Base-by-base conservation (phyloP, 2,113 vertebrate genomes). In the Poicephalus gulielmi region DNA sequence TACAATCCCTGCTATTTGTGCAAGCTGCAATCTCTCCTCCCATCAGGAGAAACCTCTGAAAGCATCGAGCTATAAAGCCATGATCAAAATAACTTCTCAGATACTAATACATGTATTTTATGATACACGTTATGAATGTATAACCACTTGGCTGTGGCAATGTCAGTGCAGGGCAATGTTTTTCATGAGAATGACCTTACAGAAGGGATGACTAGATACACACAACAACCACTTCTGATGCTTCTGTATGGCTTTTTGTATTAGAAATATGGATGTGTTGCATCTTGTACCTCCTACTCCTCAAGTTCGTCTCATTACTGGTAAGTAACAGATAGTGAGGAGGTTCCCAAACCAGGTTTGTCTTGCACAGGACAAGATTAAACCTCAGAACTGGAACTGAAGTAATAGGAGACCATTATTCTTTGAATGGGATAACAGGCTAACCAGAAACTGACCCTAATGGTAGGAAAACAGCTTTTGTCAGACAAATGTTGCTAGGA, bases 131-230 rank as follows among this genome's bases (percentile, higher is more conserved):
- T 22, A 70, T 18, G 64, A 3, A 39, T 4, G 1, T 22, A 22
- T 31, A 11, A 3, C 35, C 15, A 2, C 37, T 49, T 6, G 2
- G 22, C 43, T 11, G 19, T 3, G 20, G 10, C 31, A 8, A 8
- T 0, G 17, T 31, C 47, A 37, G 18, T 1, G 6, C 55, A 28
- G 66, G 37, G 11, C 24, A 47, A 24, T 0, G 18, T 2, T 33
- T 49, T 53, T 52, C 23, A 0, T 0, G 6, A 5, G 13, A 9
- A 39, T 37, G 80, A 16, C 6, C 39, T 19, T 7, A 4, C 1
- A 37, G 80, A 44, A 33, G 30, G 37, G 66, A 9, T 41, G 37
- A 18, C 12, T 4, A 6, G 7, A 31, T 2, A 17, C 17, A 19
- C 44, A 43, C 33, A 16, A 3, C 18, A 11, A 10, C 0, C 17